Evolutionary conservation across 2,113 vertebrate species (phyloP), one percentile per base, ranked within the genome.

Genomic region (Saguinus midas): DNA sequence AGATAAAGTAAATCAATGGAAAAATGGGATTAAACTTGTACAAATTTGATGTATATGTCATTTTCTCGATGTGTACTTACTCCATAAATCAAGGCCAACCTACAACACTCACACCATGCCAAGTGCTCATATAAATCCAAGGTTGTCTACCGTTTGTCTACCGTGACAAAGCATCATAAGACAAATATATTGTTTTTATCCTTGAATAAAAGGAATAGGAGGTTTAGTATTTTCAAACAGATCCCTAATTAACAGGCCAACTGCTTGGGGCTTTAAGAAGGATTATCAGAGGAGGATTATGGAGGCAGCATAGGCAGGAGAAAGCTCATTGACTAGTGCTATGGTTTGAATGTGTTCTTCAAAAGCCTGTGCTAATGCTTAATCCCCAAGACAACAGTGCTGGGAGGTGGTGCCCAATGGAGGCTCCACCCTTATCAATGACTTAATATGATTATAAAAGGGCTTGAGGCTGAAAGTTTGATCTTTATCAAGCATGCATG

Each of bases 161-260:
- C 88, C 61, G 20, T 95, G 91, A 94, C 66, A 96, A 91, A 73
- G 20, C 72, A 90, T 83, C 61, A 68, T 50, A 45, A 92, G 25
- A 80, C 48, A 81, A 95, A 96, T 76, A 57, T 23, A 70, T 89
- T 96, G 86, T 87, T 97, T 97, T 93, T 78, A 88, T 91, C 66
- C 91, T 91, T 92, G 78, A 97, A 89, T 94, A 52, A 52, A 82
- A 95, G 70, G 78, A 75, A 85, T 40, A 85, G 52, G 94, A 87
- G 57, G 58, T 27, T 66, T 92, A 78, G 37, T 72, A 82, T 90
- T 94, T 94, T 92, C 73, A 78, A 84, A 52, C 66, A 90, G 50
- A 87, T 25, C 88, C 17, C 27, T 94, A 95, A 96, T 79, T 82
- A 94, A 91, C 45, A 86, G 86, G 85, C 68, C 84, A 32, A 68